These are phyloP conservation scores for Psittacula derbiana DNA, from an alignment of 2,797 vertebrate species.

Conservation along the genomic window DNA sequence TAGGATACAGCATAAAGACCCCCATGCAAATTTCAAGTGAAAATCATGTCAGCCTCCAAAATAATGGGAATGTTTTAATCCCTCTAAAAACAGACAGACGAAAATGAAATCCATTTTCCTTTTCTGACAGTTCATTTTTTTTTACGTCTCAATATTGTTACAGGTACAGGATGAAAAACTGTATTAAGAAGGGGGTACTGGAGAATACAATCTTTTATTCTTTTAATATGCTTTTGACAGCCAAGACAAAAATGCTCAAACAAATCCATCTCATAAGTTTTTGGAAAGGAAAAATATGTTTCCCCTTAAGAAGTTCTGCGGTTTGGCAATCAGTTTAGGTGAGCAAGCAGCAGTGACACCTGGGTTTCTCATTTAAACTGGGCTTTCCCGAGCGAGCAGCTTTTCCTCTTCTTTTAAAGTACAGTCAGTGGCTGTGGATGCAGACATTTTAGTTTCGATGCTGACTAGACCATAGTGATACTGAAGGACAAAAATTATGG, in stretches of 20 bases:
- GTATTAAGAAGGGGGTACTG: constrained; percentile 20
- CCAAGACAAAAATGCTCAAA: not conserved
- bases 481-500: not conserved
- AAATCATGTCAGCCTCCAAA: not conserved
- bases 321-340: not conserved
- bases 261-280: not conserved
- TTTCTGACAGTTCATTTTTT: constrained; percentile 50
- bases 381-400: not conserved
- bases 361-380: not conserved
- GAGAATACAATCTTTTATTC: constrained; percentile 29
- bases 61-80: not conserved
- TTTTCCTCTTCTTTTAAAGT: not conserved
- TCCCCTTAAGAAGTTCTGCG: not conserved
- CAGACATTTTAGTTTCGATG: not conserved
- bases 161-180: constrained; percentile 32
- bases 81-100: not conserved
- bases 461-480: not conserved
- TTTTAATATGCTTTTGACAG: constrained; percentile 17
- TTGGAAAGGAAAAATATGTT: not conserved
- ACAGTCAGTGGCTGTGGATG: not conserved
- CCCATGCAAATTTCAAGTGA: not conserved
- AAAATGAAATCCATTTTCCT: constrained; percentile 39
- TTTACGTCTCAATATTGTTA: constrained; percentile 24
- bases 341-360: not conserved
- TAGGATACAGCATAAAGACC: not conserved